Conservation (phyloP, 2,113 vertebrate species). For the Pedionomus torquatus region DNA sequence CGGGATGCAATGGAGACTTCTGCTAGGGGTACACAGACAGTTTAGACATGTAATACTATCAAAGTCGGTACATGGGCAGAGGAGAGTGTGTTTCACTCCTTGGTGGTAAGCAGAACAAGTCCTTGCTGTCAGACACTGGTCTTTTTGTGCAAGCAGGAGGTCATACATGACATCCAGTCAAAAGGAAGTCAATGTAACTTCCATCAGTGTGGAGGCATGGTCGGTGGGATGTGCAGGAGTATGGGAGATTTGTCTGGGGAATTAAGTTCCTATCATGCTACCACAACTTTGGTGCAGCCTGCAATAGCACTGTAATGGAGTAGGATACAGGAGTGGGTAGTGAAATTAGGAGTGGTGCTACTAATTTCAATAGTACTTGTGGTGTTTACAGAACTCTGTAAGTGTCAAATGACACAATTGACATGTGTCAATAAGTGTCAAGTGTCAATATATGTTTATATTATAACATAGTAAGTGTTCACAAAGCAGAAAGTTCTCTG, state of each 20-base stretch:
- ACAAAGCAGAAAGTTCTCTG: not conserved
- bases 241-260: not conserved
- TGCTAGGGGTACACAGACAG: not conserved
- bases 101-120: fast-evolving
- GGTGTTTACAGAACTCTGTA: not conserved
- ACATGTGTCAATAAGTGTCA: no score
- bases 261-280: not conserved
- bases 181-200: not conserved
- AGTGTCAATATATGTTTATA: no score
- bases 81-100: not conserved
- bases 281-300: not conserved
- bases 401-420: no score
- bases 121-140: not conserved
- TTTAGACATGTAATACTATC: not conserved
- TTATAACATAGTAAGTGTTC: not conserved
- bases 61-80: not conserved
- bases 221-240: not conserved
- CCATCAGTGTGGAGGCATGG: fast-evolving
- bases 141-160: not conserved
- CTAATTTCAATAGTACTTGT: not conserved
- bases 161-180: fast-evolving
- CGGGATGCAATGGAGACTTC: fast-evolving
- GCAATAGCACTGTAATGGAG: no score
- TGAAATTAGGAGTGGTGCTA: not conserved
- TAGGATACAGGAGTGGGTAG: not conserved